These are phyloP conservation scores for Philotrypesis tridentata DNA, from an alignment of 1,140 invertebrate species.

Conservation along the genomic window DNA sequence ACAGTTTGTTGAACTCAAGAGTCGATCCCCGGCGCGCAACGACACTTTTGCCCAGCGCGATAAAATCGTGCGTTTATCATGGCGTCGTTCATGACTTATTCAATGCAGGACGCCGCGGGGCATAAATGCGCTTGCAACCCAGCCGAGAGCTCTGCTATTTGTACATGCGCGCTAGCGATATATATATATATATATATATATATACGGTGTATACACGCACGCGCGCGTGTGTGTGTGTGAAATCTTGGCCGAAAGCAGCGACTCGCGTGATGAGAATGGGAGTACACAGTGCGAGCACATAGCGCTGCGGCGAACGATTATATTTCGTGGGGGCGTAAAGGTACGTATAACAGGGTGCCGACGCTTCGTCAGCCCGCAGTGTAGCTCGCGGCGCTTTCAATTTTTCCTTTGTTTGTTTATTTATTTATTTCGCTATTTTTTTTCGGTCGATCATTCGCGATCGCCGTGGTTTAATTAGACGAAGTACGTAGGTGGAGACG, in stretches of 20 bases:
- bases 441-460: no score
- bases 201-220: no score
- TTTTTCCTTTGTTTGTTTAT: background rate
- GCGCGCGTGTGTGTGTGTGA: background rate
- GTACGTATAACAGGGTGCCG: no score
- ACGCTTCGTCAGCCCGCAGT: no score
- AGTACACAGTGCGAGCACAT: background rate
- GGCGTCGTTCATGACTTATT: constrained; percentile 64
- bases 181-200: background rate
- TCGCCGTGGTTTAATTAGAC: no score
- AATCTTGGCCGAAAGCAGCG: background rate
- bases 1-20: constrained; percentile 56
- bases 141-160: background rate
- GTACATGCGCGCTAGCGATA: background rate
- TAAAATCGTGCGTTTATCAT: constrained; percentile 63
- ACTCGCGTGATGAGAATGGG: constrained; percentile 44
- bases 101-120: constrained; percentile 55
- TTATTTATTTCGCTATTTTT: no score
- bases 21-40: constrained; percentile 53
- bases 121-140: constrained; percentile 51
- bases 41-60: constrained; percentile 57
- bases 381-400: no score
- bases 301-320: background rate
- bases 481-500: no score
- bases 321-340: background rate